Base-by-base conservation (phyloP, 2,888 invertebrate species). In the Aleiodes testaceus region DNA sequence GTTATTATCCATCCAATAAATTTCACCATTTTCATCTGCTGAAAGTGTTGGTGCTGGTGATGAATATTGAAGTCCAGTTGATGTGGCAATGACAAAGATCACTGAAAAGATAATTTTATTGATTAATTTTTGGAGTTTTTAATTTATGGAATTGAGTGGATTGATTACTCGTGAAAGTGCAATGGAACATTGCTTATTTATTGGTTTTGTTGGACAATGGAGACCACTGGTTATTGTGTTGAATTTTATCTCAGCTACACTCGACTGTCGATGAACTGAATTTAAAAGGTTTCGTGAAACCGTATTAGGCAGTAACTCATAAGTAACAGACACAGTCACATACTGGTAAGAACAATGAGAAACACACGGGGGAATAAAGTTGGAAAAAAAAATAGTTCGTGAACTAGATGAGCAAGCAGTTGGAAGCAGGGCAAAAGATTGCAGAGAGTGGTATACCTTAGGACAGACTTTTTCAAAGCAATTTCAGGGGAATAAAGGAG, bases 1-100 rank as follows among this genome's bases (percentile, higher is more conserved):
- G 45, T 73, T 63, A 14, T 45, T 45, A 63, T 45, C 63, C 45
- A 14, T 45, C 44, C 45, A 44, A 47, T 63, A 50, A 20, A 50
- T 44, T 67, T 30, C 22, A 14, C 63, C 65, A 64, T 66, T 64
- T 44, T 69, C 66, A 50, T 66, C 55, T 36, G 61, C 66, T 45
- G 42, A 42, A 47, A 59, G 36, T 44, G 50, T 59, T 45, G 52
- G 9, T 53, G 66, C 53, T 63, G 45, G 45, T 63, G 45, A 63
- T 14, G 44, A 63, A 63, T 59, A 59, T 59, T 59, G 36, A 18
- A 42, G n/a, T n/a, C 42, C 59, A 36, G 16, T 59, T 42, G 59
- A 42, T 59, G 16, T 30, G 26, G 42, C 36, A 14, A 42, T 30
- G 18, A 30, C 59, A 16, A 59, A 11, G 11, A 59, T 2, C 16